Base-by-base conservation (phyloP, 2,888 invertebrate species). In the Carterocephalus palaemon region DNA sequence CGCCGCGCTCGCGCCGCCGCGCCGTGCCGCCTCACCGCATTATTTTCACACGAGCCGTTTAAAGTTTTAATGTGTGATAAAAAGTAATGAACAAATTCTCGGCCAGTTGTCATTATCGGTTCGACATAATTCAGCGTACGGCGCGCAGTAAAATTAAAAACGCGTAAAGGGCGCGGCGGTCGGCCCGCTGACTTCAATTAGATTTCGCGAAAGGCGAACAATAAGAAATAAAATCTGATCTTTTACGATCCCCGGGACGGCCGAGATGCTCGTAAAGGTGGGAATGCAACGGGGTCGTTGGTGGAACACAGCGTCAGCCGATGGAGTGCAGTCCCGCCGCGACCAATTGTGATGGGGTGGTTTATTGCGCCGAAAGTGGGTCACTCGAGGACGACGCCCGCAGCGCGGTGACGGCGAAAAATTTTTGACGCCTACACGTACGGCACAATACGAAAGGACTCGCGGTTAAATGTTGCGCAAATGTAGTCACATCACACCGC, bases 161-260 rank as follows among this genome's bases (percentile, higher is more conserved):
- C 72, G 68, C 77, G 76, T 83, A 82, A 83, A 83, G 62, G 64
- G 62, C 60, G 67, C 67, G 72, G 75, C 64, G 75, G 64, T 67
- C 67, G 47, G 53, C 55, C 63, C 66, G 71, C 71, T 69, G 62
- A 72, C 80, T 84, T 82, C 86, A 83, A 86, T 85, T 84, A 82
- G 82, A 81, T 81, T 84, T 85, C 76, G 80, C 81, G 75, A 81
- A 79, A 78, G 72, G 74, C 76, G 84, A 83, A 85, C 86, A 86
- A 86, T 86, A 84, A 85, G 84, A 78, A 79, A 82, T 86, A 85
- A 85, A 86, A 82, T 81, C 62, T 66, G 76, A 66, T 72, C 81
- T 76, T 86, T 86, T 84, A 85, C 82, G 85, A 83, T 62, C 70
- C 50, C 62, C 61, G 70, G 79, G 78, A 75, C 80, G 69, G 72